A percentile compares a stretch with the other conserved stretches of the same genome.
These are phyloP conservation scores for Microdon myrmicae DNA, from an alignment of 2,888 invertebrate species.

Conservation along the genomic window DNA sequence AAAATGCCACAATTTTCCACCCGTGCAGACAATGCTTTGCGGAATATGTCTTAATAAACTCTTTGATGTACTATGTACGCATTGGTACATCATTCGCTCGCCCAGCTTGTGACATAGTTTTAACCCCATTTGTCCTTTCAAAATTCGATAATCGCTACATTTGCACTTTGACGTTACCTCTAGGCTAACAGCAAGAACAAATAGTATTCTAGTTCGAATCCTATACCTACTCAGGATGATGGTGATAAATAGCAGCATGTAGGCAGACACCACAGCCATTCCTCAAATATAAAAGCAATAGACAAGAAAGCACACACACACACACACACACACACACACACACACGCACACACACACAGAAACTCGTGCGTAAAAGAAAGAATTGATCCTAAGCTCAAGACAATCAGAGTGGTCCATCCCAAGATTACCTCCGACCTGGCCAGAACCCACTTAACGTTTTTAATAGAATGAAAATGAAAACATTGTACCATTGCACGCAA, in stretches of 20 bases:
- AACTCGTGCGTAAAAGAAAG: background rate
- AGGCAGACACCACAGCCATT: constrained; percentile 7
- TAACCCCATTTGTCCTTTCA: constrained; percentile 38
- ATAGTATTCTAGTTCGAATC: no score
- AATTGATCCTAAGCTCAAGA: constrained; percentile 16
- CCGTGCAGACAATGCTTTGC: no score
- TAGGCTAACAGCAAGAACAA: constrained; percentile 26
- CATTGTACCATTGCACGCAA: constrained; percentile 33
- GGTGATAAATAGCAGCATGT: constrained; percentile 1
- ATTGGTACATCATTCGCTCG: no score
- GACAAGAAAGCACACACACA: constrained; percentile 9
- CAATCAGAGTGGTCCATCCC: constrained; percentile 14
- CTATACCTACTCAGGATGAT: no score
- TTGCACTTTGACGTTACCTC: constrained; percentile 37
- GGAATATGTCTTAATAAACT: no score
- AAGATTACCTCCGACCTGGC: background rate
- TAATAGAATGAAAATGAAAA: constrained; percentile 48
- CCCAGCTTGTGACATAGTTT: constrained; percentile 22
- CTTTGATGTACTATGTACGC: no score
- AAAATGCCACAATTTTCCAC: no score
- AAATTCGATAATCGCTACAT: constrained; percentile 49
- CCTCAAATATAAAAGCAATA: constrained; percentile 10
- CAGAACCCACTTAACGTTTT: constrained; percentile 21
- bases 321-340: no score
- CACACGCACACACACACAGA: constrained; percentile 10